Base-by-base conservation (phyloP, 2,113 vertebrate genomes). In the Thalassoma bifasciatum region DNA sequence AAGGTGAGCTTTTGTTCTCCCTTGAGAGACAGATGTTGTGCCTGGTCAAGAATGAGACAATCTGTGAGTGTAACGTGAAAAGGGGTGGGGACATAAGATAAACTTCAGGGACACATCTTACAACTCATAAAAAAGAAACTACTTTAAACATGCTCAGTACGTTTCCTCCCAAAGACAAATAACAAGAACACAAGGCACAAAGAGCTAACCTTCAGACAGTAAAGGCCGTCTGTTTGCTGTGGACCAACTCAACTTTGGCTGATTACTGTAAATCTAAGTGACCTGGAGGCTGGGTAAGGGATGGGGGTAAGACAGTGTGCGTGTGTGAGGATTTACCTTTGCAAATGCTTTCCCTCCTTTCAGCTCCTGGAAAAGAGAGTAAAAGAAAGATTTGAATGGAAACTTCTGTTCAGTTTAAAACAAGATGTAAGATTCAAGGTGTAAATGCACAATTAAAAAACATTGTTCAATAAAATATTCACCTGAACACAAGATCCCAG, bases 341-440 rank as follows among this genome's bases (percentile, higher is more conserved):
- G 96, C 97, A 73, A 95, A 99, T 3, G 97, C 90, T 83, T 98
- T 99, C 76, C 98, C 98, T 64, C 98, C 98, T 93, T 99, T 99
- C 83, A 99, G 91, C 92, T 99, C 98, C 97, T 99, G 91, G 36
- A 84, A 88, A 70, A 72, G 23, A 89, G 47, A 84, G 30, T 6
- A 57, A 42, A 17, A 60, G 16, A 61, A 53, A 71, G 5, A 49
- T 30, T n/a, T 51, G 2, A 67, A 69, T 71, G 21, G 64, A 72
- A 58, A 17, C 1, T 2, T 23, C 19, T n/a, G n/a, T n/a, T n/a
- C n/a, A n/a, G 10, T 17, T 54, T 34, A n/a, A n/a, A n/a, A n/a
- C n/a, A n/a, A n/a, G n/a, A n/a, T n/a, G n/a, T n/a, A n/a, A n/a
- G n/a, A n/a, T n/a, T n/a, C 36, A 37, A 37, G 36, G 10, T 37